Evolutionary conservation across 2,113 vertebrate genomes (phyloP).

Genomic region (Cephalopholis sonnerati): DNA sequence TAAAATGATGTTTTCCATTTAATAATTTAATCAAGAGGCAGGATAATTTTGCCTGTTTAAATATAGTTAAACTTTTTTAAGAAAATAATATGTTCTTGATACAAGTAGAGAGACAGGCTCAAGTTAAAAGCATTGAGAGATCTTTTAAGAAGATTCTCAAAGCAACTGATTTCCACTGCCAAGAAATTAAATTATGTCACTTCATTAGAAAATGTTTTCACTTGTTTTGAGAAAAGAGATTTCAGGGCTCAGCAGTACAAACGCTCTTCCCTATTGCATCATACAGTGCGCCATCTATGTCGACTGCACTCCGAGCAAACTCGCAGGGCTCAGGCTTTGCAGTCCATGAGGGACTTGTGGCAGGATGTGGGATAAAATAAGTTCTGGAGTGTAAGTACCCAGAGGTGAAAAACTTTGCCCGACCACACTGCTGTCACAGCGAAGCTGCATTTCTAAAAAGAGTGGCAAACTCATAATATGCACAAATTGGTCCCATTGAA

Average conservation of each 20-base stretch:
- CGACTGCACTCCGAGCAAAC: constrained; percentile 48
- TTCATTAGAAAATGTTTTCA: background rate
- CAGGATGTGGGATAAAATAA: constrained; percentile 66
- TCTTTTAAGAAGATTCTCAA: constrained; percentile 1
- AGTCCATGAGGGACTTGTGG: constrained; percentile 49
- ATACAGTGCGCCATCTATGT: constrained; percentile 24
- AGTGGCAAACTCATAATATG: constrained; percentile 63
- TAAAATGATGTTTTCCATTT: background rate
- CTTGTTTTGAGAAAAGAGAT: constrained; percentile 21
- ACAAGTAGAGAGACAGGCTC: background rate
- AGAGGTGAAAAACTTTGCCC: constrained; percentile 66
- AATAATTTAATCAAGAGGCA: background rate
- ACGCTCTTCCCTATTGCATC: constrained; percentile 46
- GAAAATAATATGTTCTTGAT: background rate
- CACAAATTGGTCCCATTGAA: constrained; percentile 79
- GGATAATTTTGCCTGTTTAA: background rate
- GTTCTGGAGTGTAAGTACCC: constrained; percentile 57
- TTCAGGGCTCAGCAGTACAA: background rate
- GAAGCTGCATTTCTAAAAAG: constrained; percentile 51
- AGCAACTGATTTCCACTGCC: background rate
- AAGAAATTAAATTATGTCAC: background rate
- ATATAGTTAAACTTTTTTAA: background rate
- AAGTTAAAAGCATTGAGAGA: background rate
- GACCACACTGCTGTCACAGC: constrained; percentile 58
- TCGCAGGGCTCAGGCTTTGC: constrained; percentile 39